These are phyloP conservation scores for Phocoena phocoena DNA, from an alignment of 2,113 vertebrate species.

Conservation along the genomic window DNA sequence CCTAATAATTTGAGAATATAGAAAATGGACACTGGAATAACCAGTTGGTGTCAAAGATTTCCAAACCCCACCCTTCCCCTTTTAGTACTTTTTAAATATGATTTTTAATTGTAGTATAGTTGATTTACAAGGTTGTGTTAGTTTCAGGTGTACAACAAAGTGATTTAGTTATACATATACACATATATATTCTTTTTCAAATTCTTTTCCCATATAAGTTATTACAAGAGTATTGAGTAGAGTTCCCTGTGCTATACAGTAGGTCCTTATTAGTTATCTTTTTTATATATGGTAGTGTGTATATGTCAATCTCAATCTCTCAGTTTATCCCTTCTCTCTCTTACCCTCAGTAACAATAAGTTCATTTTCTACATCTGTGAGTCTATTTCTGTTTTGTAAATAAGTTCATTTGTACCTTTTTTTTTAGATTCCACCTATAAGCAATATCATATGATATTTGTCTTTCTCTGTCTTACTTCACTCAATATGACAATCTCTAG, in stretches of 20 bases:
- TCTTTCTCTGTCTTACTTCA: not conserved
- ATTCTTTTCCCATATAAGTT: not conserved
- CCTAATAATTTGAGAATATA: not conserved
- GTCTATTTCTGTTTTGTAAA: not conserved
- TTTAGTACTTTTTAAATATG: not conserved
- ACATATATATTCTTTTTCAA: not conserved
- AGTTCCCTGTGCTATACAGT: not conserved
- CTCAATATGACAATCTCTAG: not conserved
- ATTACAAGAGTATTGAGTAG: not conserved
- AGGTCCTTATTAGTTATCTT: not conserved
- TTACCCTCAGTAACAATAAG: not conserved
- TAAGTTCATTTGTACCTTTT: not conserved
- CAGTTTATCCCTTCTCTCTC: not conserved
- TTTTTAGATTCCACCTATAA: not conserved
- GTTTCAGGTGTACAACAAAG: not conserved
- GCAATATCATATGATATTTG: not conserved
- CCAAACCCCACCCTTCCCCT: not conserved
- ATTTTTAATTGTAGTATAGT: not conserved
- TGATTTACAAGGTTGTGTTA: not conserved
- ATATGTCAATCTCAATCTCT: not conserved
- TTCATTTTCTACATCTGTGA: not conserved
- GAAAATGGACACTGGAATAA: not conserved
- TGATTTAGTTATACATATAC: not conserved
- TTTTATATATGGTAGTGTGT: not conserved
- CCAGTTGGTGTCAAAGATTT: not conserved